Conservation (phyloP, 1,140 invertebrate species). For the Samia ricini region DNA sequence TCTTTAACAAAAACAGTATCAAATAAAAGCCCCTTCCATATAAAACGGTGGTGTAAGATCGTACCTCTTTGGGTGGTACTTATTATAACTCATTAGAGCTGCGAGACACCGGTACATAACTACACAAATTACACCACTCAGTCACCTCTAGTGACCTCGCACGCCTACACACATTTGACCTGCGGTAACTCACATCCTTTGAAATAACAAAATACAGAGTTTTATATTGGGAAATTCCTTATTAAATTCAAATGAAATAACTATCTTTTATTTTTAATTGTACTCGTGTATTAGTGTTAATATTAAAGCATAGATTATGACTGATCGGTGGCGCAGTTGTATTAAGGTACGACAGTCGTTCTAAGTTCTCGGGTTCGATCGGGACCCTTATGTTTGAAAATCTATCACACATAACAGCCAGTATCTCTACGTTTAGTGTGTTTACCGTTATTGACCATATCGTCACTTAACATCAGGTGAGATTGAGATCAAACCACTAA, state of each 20-base stretch:
- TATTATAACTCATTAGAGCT: constrained; percentile 63
- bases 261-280: not conserved
- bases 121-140: constrained; percentile 48
- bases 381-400: no score
- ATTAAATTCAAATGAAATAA: not conserved
- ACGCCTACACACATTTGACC: constrained; percentile 8
- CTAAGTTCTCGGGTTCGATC: no score
- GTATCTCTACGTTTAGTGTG: no score
- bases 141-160: constrained; percentile 7
- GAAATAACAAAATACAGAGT: not conserved
- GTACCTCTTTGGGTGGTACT: constrained; percentile 48
- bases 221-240: not conserved
- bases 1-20: not conserved
- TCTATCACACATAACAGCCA: no score
- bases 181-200: not conserved
- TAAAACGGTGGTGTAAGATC: not conserved
- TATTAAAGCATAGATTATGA: no score
- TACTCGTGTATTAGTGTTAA: no score
- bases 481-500: no score
- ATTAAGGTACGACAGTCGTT: no score
- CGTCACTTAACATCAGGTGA: no score
- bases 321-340: no score
- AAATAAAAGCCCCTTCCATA: constrained; percentile 6
- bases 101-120: constrained; percentile 29
- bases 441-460: no score